Conservation (phyloP, 1,140 invertebrate species). For the Neodiprion virginianus region DNA sequence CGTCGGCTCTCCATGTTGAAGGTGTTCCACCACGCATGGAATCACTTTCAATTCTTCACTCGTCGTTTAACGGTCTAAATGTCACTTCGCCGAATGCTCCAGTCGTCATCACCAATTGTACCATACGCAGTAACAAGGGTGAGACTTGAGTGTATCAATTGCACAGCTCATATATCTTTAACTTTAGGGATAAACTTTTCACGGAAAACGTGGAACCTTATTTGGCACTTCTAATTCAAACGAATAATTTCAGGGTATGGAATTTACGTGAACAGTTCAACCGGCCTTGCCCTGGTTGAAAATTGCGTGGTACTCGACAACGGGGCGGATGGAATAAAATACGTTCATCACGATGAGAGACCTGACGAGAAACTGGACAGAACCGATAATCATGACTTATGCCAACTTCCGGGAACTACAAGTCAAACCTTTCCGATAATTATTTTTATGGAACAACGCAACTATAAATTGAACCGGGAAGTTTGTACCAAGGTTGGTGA, state of each 20-base stretch:
- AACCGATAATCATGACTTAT: conserved; percentile 80
- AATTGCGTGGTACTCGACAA: conserved; percentile 80
- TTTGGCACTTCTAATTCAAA: too few species aligned
- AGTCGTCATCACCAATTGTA: conserved; percentile 81
- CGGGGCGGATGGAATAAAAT: conserved; percentile 85
- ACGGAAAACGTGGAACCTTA: too few species aligned
- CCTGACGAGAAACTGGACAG: conserved; percentile 74
- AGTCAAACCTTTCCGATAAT: conserved; percentile 85
- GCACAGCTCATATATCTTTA: too few species aligned
- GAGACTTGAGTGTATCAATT: conserved; percentile 27
- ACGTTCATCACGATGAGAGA: conserved; percentile 79
- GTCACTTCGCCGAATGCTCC: conserved; percentile 84
- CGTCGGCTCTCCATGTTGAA: conserved; percentile 85
- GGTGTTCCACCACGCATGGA: conserved; percentile 87
- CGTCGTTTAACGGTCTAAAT: conserved; percentile 92
- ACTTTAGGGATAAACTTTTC: too few species aligned
- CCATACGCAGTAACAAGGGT: conserved; percentile 83
- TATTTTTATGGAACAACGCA: conserved; percentile 77
- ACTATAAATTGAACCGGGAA: conserved; percentile 70
- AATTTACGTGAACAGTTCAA: conserved; percentile 87
- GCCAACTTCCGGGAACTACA: conserved; percentile 79
- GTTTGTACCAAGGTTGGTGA: conserved; percentile 71
- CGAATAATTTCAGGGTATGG: conserved; percentile 73
- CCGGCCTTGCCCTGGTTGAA: conserved; percentile 75
- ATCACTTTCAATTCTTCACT: conserved; percentile 80